Evolutionary conservation across 2,797 vertebrate genomes (phyloP), one percentile per base, ranked within the genome.

Genomic region (Spondyliosoma cantharus): DNA sequence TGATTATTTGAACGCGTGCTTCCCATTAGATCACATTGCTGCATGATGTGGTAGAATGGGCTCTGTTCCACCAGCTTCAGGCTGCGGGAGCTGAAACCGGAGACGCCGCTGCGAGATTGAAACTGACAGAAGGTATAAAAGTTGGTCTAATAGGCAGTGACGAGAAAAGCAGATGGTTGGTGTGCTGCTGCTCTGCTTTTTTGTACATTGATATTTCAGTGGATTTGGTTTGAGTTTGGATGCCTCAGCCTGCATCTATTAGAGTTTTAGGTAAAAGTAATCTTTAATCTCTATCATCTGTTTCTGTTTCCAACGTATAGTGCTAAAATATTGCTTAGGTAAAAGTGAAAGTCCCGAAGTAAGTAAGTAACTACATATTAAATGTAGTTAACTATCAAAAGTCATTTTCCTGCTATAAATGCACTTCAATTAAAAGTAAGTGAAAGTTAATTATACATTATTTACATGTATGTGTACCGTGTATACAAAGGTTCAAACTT

Each of bases 91-190:
- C 61, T 78, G 54, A 64, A 79, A 69, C 11, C 12, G 1, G 78
- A 85, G 65, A 48, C 12, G 0, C 66, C 73, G 71, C 72, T 27
- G 76, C 46, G 52, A 49, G 46, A 61, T 7, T 52, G 56, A 79
- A 59, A 43, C 56, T 63, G 76, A 80, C 76, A 60, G 29, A 24
- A 50, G 56, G 29, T 7, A 50, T 63, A 71, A 78, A 78, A 58
- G 54, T 67, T 57, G 48, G 29, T 45, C 32, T 68, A 85, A 81
- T 60, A 66, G 50, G 56, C 68, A 17, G 50, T 72, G 54, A 85
- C 66, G 77, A 78, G 32, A 24, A 83, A 83, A 74, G 63, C 83
- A 83, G 71, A 69, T 42, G 48, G 68, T 42, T 25, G 62, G 48
- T 50, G 46, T 45, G 60, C 59, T 53, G 53, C 48, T 32, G 1